These are phyloP conservation scores for Antheraea assamensis DNA, from an alignment of 2,888 invertebrate genomes.

Conservation along the genomic window DNA sequence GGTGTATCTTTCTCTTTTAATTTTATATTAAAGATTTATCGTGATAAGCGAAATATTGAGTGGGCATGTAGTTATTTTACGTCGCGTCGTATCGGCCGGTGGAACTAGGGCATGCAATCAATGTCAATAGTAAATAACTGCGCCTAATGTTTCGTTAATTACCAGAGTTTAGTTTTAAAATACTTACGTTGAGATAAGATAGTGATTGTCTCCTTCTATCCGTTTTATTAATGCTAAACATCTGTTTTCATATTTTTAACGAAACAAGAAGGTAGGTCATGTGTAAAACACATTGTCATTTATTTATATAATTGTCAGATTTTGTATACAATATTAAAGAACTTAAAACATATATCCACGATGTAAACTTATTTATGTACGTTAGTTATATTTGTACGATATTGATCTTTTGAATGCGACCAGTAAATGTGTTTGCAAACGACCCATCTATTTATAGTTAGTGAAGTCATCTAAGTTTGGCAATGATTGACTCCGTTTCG, in stretches of 20 bases:
- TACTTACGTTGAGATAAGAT: slow-evolving; percentile 17
- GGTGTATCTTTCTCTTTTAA: neutral
- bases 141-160: slow-evolving; percentile 22
- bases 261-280: neutral
- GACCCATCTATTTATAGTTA: slow-evolving; percentile 40
- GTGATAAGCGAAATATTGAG: neutral
- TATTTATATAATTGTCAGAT: neutral
- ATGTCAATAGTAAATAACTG: slow-evolving; percentile 23
- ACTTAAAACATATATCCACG: neutral
- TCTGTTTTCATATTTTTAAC: neutral
- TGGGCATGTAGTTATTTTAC: neutral
- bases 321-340: neutral
- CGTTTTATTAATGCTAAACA: neutral
- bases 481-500: slow-evolving; percentile 30
- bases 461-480: slow-evolving; percentile 47
- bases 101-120: slow-evolving; percentile 27
- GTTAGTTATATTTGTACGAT: slow-evolving; percentile 5
- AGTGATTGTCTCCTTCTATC: slow-evolving; percentile 23
- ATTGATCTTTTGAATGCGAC: slow-evolving; percentile 24
- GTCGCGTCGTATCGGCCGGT: slow-evolving; percentile 18
- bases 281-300: neutral
- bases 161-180: slow-evolving; percentile 17
- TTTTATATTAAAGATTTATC: neutral
- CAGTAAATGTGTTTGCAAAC: slow-evolving; percentile 36
- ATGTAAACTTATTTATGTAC: neutral